These are phyloP conservation scores for Pteruthius melanotis DNA, from an alignment of 2,113 vertebrate genomes.

Conservation along the genomic window DNA sequence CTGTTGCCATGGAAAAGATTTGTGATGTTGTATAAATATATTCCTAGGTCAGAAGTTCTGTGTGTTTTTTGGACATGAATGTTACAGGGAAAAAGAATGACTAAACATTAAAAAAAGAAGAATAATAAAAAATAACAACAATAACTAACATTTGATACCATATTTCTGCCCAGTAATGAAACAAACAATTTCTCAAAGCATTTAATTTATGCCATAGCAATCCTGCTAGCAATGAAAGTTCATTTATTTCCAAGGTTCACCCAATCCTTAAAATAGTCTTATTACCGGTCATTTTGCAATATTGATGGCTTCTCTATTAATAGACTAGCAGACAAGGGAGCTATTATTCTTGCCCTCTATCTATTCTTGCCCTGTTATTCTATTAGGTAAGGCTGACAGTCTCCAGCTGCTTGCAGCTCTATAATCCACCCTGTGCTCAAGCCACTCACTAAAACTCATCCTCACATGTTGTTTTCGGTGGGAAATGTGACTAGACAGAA, in stretches of 20 bases:
- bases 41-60: slow-evolving; percentile 68
- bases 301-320: slow-evolving; percentile 69
- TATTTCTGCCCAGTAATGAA: slow-evolving; percentile 1
- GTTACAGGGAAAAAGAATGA: slow-evolving; percentile 64
- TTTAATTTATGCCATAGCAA: slow-evolving; percentile 21
- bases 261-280: slow-evolving; percentile 59
- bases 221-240: slow-evolving; percentile 42
- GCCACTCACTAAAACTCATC: slow-evolving; percentile 24
- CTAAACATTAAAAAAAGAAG: slow-evolving; percentile 57
- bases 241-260: slow-evolving; percentile 51
- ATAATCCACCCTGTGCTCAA: slow-evolving; percentile 22
- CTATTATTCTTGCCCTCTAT: slow-evolving; percentile 62
- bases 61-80: slow-evolving; percentile 72
- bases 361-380: no score
- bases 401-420: neutral
- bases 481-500: slow-evolving; percentile 58
- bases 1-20: slow-evolving; percentile 75
- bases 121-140: slow-evolving; percentile 68
- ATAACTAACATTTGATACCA: slow-evolving; percentile 47
- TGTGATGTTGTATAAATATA: slow-evolving; percentile 78
- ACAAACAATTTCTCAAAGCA: slow-evolving; percentile 43
- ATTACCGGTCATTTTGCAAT: slow-evolving; percentile 67
- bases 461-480: slow-evolving; percentile 56
- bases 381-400: slow-evolving; percentile 61
- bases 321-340: slow-evolving; percentile 67